Evolutionary conservation across 1,140 invertebrate species (phyloP).

Genomic region (Heliothis virescens): DNA sequence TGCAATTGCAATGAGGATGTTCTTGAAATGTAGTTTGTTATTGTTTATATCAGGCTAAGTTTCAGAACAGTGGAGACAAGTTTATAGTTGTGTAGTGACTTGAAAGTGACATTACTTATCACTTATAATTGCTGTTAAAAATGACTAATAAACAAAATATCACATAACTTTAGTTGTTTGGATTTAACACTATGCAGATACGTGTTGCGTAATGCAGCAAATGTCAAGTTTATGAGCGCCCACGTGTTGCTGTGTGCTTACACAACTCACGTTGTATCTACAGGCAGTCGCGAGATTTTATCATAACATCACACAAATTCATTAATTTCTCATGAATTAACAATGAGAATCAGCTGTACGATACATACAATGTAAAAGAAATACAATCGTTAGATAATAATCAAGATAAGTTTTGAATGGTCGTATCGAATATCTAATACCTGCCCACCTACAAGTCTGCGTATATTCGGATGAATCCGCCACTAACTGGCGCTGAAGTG

Average conservation of each 20-base stretch:
- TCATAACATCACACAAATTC: background rate
- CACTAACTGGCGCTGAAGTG: background rate
- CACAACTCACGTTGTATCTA: background rate
- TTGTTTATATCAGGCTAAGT: conserved; percentile 3
- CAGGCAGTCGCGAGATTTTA: too few relatives aligned
- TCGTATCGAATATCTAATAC: background rate
- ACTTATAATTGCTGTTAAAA: conserved; percentile 82
- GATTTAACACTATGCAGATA: background rate
- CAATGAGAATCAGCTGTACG: background rate
- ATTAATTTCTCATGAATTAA: background rate
- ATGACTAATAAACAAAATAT: conserved; percentile 71
- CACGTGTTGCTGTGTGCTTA: conserved; percentile 19
- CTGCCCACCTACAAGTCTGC: background rate
- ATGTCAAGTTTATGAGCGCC: conserved; percentile 36
- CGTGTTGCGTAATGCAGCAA: conserved; percentile 21
- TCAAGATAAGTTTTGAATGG: background rate
- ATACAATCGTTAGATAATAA: background rate
- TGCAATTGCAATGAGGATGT: conserved; percentile 56
- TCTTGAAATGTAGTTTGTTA: conserved; percentile 60
- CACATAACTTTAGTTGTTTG: conserved; percentile 49
- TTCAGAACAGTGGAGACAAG: conserved; percentile 34
- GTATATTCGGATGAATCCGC: background rate
- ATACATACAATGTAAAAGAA: background rate
- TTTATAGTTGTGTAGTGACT: conserved; percentile 56
- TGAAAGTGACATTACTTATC: conserved; percentile 64